Evolutionary conservation across 1,140 invertebrate species (phyloP).

Genomic region (Leptopilina boulardi): DNA sequence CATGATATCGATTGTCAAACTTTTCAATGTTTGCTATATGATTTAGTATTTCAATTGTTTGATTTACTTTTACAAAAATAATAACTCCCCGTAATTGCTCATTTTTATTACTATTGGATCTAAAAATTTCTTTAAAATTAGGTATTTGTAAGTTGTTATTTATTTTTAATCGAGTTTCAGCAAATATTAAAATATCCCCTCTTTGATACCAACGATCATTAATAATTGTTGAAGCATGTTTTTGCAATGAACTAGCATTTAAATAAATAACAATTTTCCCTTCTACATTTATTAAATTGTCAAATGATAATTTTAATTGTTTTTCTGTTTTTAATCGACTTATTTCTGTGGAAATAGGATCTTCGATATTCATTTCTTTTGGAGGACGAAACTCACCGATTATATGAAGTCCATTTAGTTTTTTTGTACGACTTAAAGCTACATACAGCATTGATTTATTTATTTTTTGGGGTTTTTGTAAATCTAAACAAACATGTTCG

Average conservation of each 20-base stretch:
- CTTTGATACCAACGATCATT: conserved; percentile 27
- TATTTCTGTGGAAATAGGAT: neutral
- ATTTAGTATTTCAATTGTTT: neutral
- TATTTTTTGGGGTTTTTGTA: neutral
- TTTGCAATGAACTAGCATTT: conserved; percentile 21
- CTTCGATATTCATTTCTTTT: neutral
- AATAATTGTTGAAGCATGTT: neutral
- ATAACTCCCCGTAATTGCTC: neutral
- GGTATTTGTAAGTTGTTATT: neutral
- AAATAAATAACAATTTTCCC: neutral
- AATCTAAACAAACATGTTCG: conserved; percentile 34
- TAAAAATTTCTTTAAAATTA: neutral
- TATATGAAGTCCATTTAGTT: neutral
- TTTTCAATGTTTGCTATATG: neutral
- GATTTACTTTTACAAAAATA: neutral
- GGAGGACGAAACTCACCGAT: neutral
- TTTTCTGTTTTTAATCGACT: neutral
- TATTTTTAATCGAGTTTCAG: conserved; percentile 16
- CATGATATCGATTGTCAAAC: neutral
- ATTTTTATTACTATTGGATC: neutral
- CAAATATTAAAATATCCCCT: conserved; percentile 33
- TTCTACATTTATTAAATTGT: neutral
- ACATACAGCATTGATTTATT: neutral
- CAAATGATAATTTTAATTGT: neutral
- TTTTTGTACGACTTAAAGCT: neutral